Conservation (phyloP, 2,797 vertebrate genomes). For the Furcifer pardalis region DNA sequence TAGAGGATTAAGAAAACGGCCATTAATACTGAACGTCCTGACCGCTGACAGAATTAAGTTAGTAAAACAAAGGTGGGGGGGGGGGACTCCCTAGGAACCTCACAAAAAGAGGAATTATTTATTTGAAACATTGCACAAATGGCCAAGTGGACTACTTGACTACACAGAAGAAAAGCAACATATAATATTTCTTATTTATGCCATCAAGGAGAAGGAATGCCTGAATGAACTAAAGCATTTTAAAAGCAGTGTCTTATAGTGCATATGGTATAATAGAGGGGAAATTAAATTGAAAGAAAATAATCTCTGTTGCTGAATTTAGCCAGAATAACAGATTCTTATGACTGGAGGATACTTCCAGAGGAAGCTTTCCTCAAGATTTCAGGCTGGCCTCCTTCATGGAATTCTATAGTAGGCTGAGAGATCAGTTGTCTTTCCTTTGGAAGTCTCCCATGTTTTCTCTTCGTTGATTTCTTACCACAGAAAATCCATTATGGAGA, state of each 20-base stretch:
- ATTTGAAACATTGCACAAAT: not conserved
- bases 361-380: not conserved
- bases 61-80: not conserved
- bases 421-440: not conserved
- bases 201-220: not conserved
- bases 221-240: not conserved
- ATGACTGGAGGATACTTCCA: not conserved
- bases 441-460: not conserved
- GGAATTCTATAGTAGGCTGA: not conserved
- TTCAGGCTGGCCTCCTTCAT: not conserved
- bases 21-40: not conserved
- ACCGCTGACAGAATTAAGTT: not conserved
- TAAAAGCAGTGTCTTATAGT: not conserved
- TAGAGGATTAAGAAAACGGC: not conserved
- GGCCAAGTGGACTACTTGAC: not conserved
- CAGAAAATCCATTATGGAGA: not conserved
- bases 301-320: not conserved
- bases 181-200: not conserved
- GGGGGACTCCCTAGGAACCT: not conserved
- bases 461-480: not conserved
- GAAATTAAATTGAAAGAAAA: too few relatives aligned
- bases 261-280: not conserved
- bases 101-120: not conserved
- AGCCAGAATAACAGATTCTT: not conserved
- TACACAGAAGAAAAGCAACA: not conserved